Evolutionary conservation across 2,888 invertebrate species (phyloP).

Genomic region (Empis stercorea): DNA sequence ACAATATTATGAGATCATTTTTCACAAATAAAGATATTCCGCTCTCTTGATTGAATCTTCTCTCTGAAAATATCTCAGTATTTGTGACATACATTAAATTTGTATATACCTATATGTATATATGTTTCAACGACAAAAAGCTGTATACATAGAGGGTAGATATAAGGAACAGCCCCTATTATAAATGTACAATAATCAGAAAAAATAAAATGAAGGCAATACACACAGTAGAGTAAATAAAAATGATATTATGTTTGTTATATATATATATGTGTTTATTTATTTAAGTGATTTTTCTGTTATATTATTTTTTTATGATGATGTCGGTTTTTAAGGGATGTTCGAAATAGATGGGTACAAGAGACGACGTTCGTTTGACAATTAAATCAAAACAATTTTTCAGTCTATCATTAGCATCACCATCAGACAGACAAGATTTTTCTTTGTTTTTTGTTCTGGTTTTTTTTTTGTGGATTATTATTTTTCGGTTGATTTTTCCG

Average conservation of each 20-base stretch:
- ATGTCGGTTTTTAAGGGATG: background rate
- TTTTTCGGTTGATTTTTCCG: too few species aligned
- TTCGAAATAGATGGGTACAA: background rate
- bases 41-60: too few species aligned
- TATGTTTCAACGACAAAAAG: too few species aligned
- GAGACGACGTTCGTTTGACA: background rate
- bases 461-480: background rate
- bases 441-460: background rate
- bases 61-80: too few species aligned
- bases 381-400: conserved; percentile 3
- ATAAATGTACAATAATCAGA: background rate
- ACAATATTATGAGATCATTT: too few species aligned
- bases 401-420: conserved; percentile 9
- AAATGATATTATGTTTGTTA: too few species aligned
- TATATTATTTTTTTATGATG: background rate
- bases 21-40: too few species aligned
- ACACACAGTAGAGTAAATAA: background rate
- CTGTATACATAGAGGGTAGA: background rate
- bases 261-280: too few species aligned
- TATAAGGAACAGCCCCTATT: background rate
- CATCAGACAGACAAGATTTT: conserved; percentile 6
- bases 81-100: too few species aligned
- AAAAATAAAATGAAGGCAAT: background rate
- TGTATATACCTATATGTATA: too few species aligned
- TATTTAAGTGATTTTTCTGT: too few species aligned